Evolutionary conservation across 2,113 vertebrate genomes (phyloP).

Genomic region (Oryzias melastigma): DNA sequence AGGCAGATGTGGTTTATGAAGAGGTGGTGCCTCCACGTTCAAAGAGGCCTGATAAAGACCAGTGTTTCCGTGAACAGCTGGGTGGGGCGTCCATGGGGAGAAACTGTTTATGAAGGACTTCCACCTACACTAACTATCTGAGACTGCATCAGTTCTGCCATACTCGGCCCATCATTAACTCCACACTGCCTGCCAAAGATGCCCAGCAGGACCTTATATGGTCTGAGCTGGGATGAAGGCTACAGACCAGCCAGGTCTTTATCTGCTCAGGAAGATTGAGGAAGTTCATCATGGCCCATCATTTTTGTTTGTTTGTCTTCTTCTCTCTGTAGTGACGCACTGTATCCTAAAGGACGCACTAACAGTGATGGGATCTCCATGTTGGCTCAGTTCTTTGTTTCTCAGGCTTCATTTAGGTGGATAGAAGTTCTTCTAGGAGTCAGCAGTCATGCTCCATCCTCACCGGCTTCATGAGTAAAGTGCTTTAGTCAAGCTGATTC

Average conservation of each 20-base stretch:
- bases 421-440: too few relatives aligned
- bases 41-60: constrained; percentile 56
- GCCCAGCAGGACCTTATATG: constrained; percentile 36
- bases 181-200: constrained; percentile 19
- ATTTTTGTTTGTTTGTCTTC: constrained; percentile 9
- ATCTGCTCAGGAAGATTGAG: constrained; percentile 15
- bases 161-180: constrained; percentile 42
- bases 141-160: constrained; percentile 20
- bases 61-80: constrained; percentile 23
- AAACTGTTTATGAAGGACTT: constrained; percentile 48
- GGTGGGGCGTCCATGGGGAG: constrained; percentile 45
- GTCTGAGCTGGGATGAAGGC: constrained; percentile 6
- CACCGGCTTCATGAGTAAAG: too few relatives aligned
- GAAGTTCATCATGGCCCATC: background rate
- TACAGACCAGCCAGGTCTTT: background rate
- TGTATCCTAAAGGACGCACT: background rate
- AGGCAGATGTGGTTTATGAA: background rate
- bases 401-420: too few relatives aligned
- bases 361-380: too few relatives aligned
- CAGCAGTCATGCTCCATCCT: too few relatives aligned
- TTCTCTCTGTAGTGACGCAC: background rate
- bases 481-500: too few relatives aligned
- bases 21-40: constrained; percentile 42
- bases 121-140: constrained; percentile 30
- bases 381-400: too few relatives aligned